Evolutionary conservation across 1,140 invertebrate species (phyloP).

Genomic region (Stegodyphus dumicola): DNA sequence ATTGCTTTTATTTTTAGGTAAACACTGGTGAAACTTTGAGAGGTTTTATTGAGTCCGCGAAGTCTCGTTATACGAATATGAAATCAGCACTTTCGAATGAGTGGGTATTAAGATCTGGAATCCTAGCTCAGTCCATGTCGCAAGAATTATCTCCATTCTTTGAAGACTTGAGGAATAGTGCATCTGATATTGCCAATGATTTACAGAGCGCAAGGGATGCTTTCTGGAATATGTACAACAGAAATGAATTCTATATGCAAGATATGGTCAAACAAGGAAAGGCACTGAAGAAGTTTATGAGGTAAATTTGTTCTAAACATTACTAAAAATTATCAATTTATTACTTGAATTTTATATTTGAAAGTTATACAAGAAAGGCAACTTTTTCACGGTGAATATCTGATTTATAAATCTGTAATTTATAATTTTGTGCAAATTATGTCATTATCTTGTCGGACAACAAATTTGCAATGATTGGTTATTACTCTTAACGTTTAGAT

Average conservation of each 20-base stretch:
- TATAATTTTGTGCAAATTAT: too few relatives aligned
- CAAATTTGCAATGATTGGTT: too few relatives aligned
- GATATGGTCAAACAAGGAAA: slow-evolving; percentile 41
- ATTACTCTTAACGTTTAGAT: too few relatives aligned
- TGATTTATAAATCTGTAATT: too few relatives aligned
- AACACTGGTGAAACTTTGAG: slow-evolving; percentile 32
- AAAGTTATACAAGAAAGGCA: too few relatives aligned
- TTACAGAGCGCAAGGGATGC: slow-evolving; percentile 48
- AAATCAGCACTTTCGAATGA: not conserved
- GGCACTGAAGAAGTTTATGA: slow-evolving; percentile 16
- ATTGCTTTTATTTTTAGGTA: not conserved
- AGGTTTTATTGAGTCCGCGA: not conserved
- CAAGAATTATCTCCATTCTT: slow-evolving; percentile 61
- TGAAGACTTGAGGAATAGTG: slow-evolving; percentile 30
- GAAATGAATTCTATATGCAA: slow-evolving; percentile 64
- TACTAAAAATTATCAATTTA: too few relatives aligned
- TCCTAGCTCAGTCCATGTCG: slow-evolving; percentile 30
- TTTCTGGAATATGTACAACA: slow-evolving; percentile 62
- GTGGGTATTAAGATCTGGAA: not conserved
- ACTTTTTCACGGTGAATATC: too few relatives aligned
- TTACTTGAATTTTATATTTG: too few relatives aligned
- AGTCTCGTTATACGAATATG: not conserved
- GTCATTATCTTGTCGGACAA: too few relatives aligned
- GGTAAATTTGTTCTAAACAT: not conserved
- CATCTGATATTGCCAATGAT: slow-evolving; percentile 59